Evolutionary conservation across 2,888 invertebrate species (phyloP), one percentile per base, ranked within the genome.

Genomic region (Perithous albicinctus): DNA sequence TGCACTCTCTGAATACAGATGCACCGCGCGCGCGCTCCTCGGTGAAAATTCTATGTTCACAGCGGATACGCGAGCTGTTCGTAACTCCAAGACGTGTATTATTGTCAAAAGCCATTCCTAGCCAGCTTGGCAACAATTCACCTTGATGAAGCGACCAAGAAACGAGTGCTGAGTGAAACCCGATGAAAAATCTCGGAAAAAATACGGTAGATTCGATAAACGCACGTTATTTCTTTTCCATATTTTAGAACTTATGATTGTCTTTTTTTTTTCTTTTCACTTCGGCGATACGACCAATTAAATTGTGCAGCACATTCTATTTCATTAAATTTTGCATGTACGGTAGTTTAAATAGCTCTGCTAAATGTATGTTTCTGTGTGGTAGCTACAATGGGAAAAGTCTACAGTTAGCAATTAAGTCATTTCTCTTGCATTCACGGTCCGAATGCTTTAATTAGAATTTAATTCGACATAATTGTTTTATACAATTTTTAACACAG

Each of bases 31-130:
- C 48, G 35, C 41, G 41, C 38, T 48, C 29, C 26, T 67, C 61
- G 63, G 43, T 61, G 41, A 26, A 67, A 72, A 69, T 63, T 54
- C 29, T 63, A 54, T 63, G 54, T 56, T 63, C 23, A 63, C 35
- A 20, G 6, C 12, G 43, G 12, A 32, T 41, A 54, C 46, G n/a
- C 29, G 18, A 48, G 23, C 8, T n/a, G 23, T 5, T 67, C 18
- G 41, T 54, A 72, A 72, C 70, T 18, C 41, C 41, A 20, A 64
- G 43, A 29, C 46, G 15, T 26, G 29, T 64, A 64, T 64, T 15
- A 26, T 41, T 43, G 64, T 46, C 5, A 8, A n/a, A n/a, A 56
- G n/a, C 59, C 54, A 29, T 15, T 29, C 1, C 18, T n/a, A 46
- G 43, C 32, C 56, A n/a, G 26, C 15, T 26, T 12, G 20, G 6